Evolutionary conservation across 2,113 vertebrate genomes (phyloP), one percentile per base, ranked within the genome.

Genomic region (Glareola pratincola): DNA sequence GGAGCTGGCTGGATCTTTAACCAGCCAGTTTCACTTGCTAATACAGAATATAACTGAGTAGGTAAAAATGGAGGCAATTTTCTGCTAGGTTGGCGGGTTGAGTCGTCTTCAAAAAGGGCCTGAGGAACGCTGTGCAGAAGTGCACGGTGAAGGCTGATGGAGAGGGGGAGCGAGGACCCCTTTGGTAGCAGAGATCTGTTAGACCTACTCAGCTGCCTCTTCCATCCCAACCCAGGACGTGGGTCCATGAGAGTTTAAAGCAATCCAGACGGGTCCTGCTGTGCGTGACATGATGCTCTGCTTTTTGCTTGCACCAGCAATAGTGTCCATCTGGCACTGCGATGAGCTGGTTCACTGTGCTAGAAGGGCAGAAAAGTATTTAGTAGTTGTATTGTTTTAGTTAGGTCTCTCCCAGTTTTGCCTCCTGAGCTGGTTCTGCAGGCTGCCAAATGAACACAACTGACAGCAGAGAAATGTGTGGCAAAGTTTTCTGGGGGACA

Each of bases 241-340:
- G 7, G n/a, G 10, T 92, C 45, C n/a, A 10, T 32, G n/a, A 57
- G 16, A 54, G 5, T 81, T 73, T 29, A 56, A 81, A 85, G 41
- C 24, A 63, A 19, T 32, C 12, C 41, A 27, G 19, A 15, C 1
- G 5, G 26, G 16, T 29, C 7, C 21, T 54, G 19, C 36, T 39
- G 18, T 39, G 45, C 30, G 0, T 69, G 54, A 34, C 21, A 23
- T 0, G 3, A 41, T 16, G 50, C 5, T 29, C 54, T 30, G 16
- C 21, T 62, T 36, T 71, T 68, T 69, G 30, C 7, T 1, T 60
- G 63, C 12, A 47, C 53, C 34, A 69, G 34, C 34, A 60, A 4
- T 12, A 47, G 36, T 27, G 45, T 14, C 17, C 39, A 6, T 51
- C 53, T 73, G 54, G 8, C 13, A 39, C 53, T 3, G 0, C 2